Evolutionary conservation across 2,888 invertebrate genomes (phyloP).

Genomic region (Aelia acuminata): DNA sequence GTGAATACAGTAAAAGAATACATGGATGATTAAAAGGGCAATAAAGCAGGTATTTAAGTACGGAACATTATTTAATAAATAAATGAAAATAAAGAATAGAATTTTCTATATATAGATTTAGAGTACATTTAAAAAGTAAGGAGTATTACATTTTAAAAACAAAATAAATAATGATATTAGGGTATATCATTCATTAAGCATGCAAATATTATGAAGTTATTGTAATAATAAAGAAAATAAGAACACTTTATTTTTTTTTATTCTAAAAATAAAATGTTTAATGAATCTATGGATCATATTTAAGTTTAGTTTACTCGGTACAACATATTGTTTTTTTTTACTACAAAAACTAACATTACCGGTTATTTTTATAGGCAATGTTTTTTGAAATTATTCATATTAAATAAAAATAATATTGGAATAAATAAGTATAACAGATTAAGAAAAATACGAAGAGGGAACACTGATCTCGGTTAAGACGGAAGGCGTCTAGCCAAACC

Average conservation of each 20-base stretch:
- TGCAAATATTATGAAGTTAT: too few species aligned
- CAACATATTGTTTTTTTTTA: not conserved
- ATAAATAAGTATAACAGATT: not conserved
- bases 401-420: not conserved
- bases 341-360: not conserved
- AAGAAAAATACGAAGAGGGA: not conserved
- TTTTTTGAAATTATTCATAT: not conserved
- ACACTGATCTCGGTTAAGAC: conserved; percentile 40
- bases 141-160: not conserved
- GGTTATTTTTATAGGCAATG: not conserved
- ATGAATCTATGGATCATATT: not conserved
- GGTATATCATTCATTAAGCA: not conserved
- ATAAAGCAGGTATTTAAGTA: not conserved
- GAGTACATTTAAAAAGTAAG: not conserved
- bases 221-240: too few species aligned
- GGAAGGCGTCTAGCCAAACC: not conserved
- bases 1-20: not conserved
- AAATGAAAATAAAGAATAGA: not conserved
- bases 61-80: not conserved
- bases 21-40: not conserved
- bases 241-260: too few species aligned
- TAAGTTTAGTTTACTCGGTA: not conserved
- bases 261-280: too few species aligned
- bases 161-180: not conserved
- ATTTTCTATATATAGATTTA: not conserved